Percentiles rank a stretch among this genome's conserved stretches.
These are phyloP conservation scores for Corvus cornix DNA, from an alignment of 2,113 vertebrate genomes.

Conservation along the genomic window DNA sequence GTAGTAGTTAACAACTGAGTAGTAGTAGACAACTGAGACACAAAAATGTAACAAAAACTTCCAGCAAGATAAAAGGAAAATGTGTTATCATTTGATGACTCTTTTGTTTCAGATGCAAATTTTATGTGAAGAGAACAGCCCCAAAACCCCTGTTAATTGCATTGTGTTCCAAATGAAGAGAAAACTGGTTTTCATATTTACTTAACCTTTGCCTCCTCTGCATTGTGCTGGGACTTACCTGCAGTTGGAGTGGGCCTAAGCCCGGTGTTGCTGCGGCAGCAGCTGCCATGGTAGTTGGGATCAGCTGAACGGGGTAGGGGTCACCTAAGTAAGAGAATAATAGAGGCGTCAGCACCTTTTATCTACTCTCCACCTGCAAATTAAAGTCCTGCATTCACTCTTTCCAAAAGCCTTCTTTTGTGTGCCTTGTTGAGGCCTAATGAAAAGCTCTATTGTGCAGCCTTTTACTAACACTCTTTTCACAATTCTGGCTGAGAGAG, in stretches of 20 bases:
- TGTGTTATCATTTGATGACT: fast-evolving
- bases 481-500: slow-evolving; percentile 83
- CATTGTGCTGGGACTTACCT: slow-evolving; percentile 82
- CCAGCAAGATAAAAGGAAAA: not conserved
- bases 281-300: slow-evolving; percentile 97
- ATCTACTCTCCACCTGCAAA: slow-evolving; percentile 85
- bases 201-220: slow-evolving; percentile 65
- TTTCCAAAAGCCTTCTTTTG: slow-evolving; percentile 89
- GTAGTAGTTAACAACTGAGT: not conserved
- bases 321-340: slow-evolving; percentile 90
- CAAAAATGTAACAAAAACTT: not conserved
- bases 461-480: slow-evolving; percentile 89
- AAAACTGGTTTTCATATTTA: slow-evolving; percentile 55
- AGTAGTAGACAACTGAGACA: not conserved
- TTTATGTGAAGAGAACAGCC: fast-evolving
- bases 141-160: not conserved
- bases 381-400: slow-evolving; percentile 81
- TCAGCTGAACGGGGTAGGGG: slow-evolving; percentile 98
- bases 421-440: slow-evolving; percentile 82
- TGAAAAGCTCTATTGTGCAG: slow-evolving; percentile 94
- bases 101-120: not conserved
- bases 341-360: slow-evolving; percentile 80
- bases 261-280: slow-evolving; percentile 93
- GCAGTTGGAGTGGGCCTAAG: slow-evolving; percentile 93
- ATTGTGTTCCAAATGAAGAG: not conserved